Evolutionary conservation across 1,140 invertebrate species (phyloP).

Genomic region (Drosophila persimilis): DNA sequence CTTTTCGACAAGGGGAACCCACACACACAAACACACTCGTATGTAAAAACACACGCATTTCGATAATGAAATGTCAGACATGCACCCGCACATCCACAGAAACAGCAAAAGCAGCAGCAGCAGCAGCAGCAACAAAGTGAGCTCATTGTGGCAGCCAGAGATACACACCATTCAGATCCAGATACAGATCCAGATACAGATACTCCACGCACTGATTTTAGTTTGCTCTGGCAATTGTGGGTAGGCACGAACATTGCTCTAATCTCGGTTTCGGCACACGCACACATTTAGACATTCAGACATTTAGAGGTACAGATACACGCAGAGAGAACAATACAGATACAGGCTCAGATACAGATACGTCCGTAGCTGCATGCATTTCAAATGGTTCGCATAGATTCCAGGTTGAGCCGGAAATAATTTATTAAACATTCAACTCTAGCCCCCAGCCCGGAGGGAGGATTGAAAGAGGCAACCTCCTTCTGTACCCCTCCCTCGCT

Average conservation of each 20-base stretch:
- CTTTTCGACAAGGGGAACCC: conserved; percentile 48
- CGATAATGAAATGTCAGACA: conserved; percentile 76
- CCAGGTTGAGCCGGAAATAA: conserved; percentile 65
- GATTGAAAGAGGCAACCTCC: conserved; percentile 1
- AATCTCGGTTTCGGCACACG: conserved; percentile 64
- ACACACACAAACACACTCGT: background rate
- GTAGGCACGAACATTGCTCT: conserved; percentile 68
- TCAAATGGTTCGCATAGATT: conserved; percentile 53
- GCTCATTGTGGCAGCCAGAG: conserved; percentile 69
- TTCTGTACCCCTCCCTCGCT: conserved; percentile 2
- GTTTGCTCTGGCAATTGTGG: conserved; percentile 68
- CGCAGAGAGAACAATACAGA: conserved; percentile 19
- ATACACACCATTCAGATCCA: conserved; percentile 32
- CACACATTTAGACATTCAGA: conserved; percentile 10
- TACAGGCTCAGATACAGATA: conserved; percentile 16
- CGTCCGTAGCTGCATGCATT: conserved; percentile 45
- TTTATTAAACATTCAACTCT: conserved; percentile 74
- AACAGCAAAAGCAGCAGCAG: background rate
- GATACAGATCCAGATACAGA: conserved; percentile 51
- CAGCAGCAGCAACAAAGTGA: conserved; percentile 56
- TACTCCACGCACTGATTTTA: conserved; percentile 74
- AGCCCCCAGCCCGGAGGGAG: conserved; percentile 4
- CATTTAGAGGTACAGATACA: conserved; percentile 1
- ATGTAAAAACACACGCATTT: conserved; percentile 24
- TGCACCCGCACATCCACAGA: conserved; percentile 69